These are phyloP conservation scores for Megalurothrips usitatus DNA, from an alignment of 2,888 invertebrate species.

Conservation along the genomic window DNA sequence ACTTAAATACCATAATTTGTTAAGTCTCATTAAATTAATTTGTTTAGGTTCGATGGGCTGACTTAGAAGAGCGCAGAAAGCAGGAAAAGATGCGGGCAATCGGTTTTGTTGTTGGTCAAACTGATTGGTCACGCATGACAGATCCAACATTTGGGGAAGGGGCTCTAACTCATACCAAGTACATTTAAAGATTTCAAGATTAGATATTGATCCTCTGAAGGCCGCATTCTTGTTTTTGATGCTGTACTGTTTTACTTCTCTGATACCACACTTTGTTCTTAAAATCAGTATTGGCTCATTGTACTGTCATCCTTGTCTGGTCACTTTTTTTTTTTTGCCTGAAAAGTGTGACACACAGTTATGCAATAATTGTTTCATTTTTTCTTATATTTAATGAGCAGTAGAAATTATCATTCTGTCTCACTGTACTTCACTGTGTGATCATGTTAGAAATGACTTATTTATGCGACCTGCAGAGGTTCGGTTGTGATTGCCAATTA, in stretches of 20 bases:
- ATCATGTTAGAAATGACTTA: neutral
- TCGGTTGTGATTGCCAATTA: constrained; percentile 16
- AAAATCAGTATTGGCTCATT: neutral
- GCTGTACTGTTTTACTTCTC: neutral
- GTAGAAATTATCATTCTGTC: neutral
- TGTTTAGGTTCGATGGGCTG: constrained; percentile 92
- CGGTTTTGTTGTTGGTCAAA: constrained; percentile 95
- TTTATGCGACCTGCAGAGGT: constrained; percentile 12
- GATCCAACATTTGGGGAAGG: constrained; percentile 84
- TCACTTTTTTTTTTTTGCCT: neutral
- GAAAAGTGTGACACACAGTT: neutral
- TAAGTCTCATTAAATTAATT: constrained; percentile 18
- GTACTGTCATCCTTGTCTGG: neutral
- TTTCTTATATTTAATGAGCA: neutral
- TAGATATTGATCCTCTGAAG: constrained; percentile 8
- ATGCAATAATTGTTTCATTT: neutral
- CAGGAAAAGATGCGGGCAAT: constrained; percentile 92
- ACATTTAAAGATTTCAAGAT: constrained; percentile 60
- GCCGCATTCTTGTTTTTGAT: neutral
- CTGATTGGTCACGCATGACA: constrained; percentile 93
- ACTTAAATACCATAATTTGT: constrained; percentile 29
- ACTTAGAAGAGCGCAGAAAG: constrained; percentile 86
- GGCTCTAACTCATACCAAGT: constrained; percentile 91
- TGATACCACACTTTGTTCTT: neutral
- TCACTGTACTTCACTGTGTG: neutral